A percentile compares a stretch with the other conserved stretches of the same genome.
Conservation (phyloP, 2,888 invertebrate genomes). For the Drosophila pegasa region DNA sequence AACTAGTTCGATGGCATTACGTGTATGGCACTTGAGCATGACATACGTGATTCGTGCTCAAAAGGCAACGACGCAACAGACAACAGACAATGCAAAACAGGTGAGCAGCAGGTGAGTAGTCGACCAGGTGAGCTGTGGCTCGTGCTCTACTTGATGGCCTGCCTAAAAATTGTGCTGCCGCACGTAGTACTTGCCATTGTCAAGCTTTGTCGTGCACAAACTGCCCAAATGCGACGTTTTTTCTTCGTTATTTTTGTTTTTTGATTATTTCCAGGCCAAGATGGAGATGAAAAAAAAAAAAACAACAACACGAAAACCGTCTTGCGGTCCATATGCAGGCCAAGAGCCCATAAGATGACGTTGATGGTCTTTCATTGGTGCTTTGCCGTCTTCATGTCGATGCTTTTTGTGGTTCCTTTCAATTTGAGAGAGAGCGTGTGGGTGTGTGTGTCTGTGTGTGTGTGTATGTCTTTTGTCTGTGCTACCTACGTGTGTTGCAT, state of each 20-base stretch:
- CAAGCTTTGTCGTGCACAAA: constrained; percentile 54
- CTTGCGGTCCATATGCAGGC: constrained; percentile 24
- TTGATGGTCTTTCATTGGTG: constrained; percentile 70
- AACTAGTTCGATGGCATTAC: constrained; percentile 72
- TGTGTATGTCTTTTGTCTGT: constrained; percentile 20
- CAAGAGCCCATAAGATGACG: constrained; percentile 56
- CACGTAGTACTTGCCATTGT: constrained; percentile 47
- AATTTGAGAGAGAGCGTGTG: constrained; percentile 33
- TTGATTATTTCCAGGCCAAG: constrained; percentile 37
- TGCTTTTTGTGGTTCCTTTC: constrained; percentile 43
- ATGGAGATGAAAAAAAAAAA: constrained; percentile 6
- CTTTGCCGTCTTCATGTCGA: constrained; percentile 51
- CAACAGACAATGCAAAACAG: constrained; percentile 45
- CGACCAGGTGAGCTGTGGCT: constrained; percentile 9
- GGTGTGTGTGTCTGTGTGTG: constrained; percentile 21
- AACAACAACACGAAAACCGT: not conserved
- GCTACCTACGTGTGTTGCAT: constrained; percentile 47
- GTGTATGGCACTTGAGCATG: constrained; percentile 65
- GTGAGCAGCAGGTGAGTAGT: constrained; percentile 31
- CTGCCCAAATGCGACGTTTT: constrained; percentile 37
- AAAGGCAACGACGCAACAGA: constrained; percentile 44
- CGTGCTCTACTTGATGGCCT: constrained; percentile 19
- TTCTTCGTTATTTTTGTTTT: too few relatives aligned
- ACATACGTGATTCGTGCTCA: constrained; percentile 72
- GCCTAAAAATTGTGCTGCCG: constrained; percentile 23